Conservation (phyloP, 37 sponge, comb jelly and placozoan species). For the Geodia barretti region DNA sequence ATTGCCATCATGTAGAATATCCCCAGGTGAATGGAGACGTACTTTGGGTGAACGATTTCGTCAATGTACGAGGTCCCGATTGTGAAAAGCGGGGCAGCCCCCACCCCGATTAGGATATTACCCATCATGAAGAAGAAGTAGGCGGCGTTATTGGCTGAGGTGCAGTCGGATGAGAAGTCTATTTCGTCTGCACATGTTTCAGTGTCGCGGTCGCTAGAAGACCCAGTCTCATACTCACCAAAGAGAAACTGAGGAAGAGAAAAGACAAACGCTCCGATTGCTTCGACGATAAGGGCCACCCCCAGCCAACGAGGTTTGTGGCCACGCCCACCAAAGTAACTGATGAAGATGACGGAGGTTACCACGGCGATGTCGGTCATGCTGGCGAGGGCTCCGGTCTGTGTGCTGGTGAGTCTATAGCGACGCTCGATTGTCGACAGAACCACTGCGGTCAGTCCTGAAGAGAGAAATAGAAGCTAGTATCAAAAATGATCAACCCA, state of each 20-base stretch:
- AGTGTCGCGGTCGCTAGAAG: neutral
- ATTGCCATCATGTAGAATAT: conserved; percentile 41
- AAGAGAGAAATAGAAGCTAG: too few species aligned
- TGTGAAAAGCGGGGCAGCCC: conserved; percentile 80
- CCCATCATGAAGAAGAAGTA: conserved; percentile 75
- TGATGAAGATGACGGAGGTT: conserved; percentile 66
- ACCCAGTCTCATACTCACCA: conserved; percentile 41
- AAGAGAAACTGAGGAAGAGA: conserved; percentile 64
- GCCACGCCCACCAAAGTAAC: conserved; percentile 73
- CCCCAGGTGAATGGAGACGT: conserved; percentile 66
- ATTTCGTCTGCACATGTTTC: conserved; percentile 39
- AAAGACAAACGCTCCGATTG: conserved; percentile 61
- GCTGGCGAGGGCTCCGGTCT: conserved; percentile 47
- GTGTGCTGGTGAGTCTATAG: conserved; percentile 75
- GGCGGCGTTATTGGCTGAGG: conserved; percentile 1
- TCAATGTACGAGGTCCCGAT: conserved; percentile 76
- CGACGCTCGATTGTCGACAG: conserved; percentile 76
- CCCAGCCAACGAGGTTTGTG: conserved; percentile 87
- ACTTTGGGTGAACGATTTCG: conserved; percentile 73
- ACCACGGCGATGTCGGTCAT: conserved; percentile 72
- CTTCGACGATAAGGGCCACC: conserved; percentile 35
- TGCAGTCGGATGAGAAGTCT: conserved; percentile 14
- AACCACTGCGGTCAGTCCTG: too few species aligned
- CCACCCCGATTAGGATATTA: conserved; percentile 70
- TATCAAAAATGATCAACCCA: too few species aligned